phyloP scores from a whole-genome alignment of 2,113 vertebrate genomes.

The Pachycephala philippinensis region DNA sequence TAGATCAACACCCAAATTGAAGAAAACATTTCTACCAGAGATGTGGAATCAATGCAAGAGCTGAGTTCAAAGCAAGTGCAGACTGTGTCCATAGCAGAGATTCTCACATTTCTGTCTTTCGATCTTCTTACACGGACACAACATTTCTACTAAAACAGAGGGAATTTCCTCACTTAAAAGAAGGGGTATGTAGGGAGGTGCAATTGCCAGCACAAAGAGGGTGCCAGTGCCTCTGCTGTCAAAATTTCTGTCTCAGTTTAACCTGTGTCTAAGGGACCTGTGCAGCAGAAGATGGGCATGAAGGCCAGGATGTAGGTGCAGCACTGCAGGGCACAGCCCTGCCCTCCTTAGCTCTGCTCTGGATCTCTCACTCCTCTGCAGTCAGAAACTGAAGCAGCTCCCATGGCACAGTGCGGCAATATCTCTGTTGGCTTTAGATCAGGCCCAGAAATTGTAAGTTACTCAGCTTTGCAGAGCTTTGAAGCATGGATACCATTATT shows the following conservation, averaged over 20 bases:
- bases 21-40: background rate
- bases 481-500: background rate
- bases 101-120: background rate
- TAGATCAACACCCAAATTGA: background rate
- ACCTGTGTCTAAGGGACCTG: too few species aligned
- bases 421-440: background rate
- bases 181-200: background rate
- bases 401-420: fast-evolving
- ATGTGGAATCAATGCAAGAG: background rate
- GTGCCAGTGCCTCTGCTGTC: background rate
- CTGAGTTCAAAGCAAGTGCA: background rate
- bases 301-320: fast-evolving
- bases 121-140: background rate
- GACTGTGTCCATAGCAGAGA: fast-evolving
- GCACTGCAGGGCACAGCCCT: fast-evolving
- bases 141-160: background rate
- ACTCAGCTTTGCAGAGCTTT: background rate
- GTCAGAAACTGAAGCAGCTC: background rate
- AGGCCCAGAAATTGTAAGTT: background rate
- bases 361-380: background rate
- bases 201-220: fast-evolving
- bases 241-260: background rate
- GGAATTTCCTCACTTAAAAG: background rate
- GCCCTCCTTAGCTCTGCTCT: background rate
- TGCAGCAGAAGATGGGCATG: background rate